Conservation (phyloP, 2,797 vertebrate genomes). For the Ateles fusciceps region DNA sequence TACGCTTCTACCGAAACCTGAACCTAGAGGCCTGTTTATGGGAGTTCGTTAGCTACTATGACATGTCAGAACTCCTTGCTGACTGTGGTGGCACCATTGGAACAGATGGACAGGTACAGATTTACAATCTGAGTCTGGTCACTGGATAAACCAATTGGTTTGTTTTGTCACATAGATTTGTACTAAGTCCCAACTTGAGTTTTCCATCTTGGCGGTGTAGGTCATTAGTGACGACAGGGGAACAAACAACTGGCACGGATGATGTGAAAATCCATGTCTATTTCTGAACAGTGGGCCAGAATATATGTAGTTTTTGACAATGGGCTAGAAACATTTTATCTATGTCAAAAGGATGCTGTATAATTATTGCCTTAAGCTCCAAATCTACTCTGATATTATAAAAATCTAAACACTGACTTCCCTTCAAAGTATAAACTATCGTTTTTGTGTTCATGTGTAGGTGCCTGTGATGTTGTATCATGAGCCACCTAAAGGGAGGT, state of each 20-base stretch:
- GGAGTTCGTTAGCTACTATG: constrained; percentile 95
- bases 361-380: not conserved
- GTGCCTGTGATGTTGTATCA: not conserved
- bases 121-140: not conserved
- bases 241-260: not conserved
- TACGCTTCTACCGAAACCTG: constrained; percentile 94
- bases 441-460: not conserved
- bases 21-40: constrained; percentile 95
- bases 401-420: not conserved
- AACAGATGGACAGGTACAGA: constrained; percentile 93
- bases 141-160: not conserved
- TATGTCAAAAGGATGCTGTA: not conserved
- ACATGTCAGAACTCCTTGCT: constrained; percentile 95
- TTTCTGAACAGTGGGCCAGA: not conserved
- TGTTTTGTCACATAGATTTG: not conserved
- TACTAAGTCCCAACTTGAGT: not conserved
- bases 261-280: not conserved
- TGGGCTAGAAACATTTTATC: not conserved
- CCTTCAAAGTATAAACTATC: not conserved
- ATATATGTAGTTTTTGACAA: not conserved
- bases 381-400: not conserved
- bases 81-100: constrained; percentile 94
- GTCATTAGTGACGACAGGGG: not conserved
- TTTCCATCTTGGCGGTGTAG: not conserved
- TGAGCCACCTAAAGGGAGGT: not conserved